Evolutionary conservation across 2,113 vertebrate species (phyloP), one percentile per base, ranked within the genome.

Genomic region (Bubalus kerabau): DNA sequence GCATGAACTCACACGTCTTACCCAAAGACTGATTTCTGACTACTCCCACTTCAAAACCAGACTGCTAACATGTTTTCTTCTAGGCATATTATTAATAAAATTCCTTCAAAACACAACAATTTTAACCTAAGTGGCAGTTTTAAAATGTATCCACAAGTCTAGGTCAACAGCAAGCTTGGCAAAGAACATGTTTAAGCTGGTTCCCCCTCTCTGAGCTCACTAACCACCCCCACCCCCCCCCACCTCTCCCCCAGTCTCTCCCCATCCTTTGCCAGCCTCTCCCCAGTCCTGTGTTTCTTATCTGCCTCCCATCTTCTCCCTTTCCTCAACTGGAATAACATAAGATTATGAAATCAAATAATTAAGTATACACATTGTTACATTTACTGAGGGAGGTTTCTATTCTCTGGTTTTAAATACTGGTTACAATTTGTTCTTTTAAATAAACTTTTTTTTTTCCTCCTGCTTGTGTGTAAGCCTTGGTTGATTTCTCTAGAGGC

Each of bases 401-500:
- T 94, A 94, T 90, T 96, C 87, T 87, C 95, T 84, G 46, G 80
- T 90, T 91, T 88, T 90, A 95, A 90, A 96, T 50, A 52, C 88
- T 94, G 92, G 76, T 67, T 85, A 40, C 74, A 92, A 94, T 87
- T 92, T 96, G 67, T 92, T 87, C 95, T 97, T 89, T 71, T 32
- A 81, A 83, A 81, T 93, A 96, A 64, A 83, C 59, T 3, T 36
- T 91, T 81, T 84, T 91, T 82, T 83, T 43, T 0, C 64, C 67
- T 74, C 36, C 90, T 94, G 74, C 94, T 76, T 87, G 54, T 52
- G n/a, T 94, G 36, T 87, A 92, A 97, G 95, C 86, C 94, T 95
- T 17, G 36, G 94, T 76, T 96, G 97, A 95, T 95, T 87, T 97
- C 98, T 98, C 94, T 67, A 94, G 85, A 88, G 94, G 80, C 88